phyloP scores from a whole-genome alignment of 2,113 vertebrate genomes.

The Semnopithecus entellus region DNA sequence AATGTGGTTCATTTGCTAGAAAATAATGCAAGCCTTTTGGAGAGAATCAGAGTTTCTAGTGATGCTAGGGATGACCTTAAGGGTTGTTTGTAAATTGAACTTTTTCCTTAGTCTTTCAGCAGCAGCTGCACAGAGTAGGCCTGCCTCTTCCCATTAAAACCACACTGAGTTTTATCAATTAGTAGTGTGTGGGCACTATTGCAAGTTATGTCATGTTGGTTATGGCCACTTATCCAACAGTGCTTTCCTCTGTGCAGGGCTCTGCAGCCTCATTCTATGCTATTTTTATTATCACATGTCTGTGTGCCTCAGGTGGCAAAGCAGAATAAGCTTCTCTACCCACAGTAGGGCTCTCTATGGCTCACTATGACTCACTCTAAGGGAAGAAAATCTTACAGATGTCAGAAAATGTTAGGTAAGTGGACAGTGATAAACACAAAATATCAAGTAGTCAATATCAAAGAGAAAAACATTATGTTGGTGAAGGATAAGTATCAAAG shows the following conservation, averaged over 20 bases:
- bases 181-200: neutral
- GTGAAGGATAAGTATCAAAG: neutral
- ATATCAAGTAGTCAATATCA: neutral
- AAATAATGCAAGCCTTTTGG: neutral
- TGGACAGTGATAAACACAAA: neutral
- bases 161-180: neutral
- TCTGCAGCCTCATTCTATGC: neutral
- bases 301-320: neutral
- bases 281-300: neutral
- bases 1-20: neutral
- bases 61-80: neutral
- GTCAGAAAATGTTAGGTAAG: neutral
- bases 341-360: rapidly evolving
- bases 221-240: neutral
- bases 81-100: neutral
- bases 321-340: neutral
- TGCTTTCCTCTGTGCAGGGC: neutral
- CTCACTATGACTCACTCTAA: neutral
- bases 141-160: neutral
- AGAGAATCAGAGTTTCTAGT: neutral
- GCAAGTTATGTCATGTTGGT: neutral
- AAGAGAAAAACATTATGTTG: neutral
- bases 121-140: neutral
- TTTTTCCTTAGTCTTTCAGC: neutral
- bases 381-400: neutral